Conservation (phyloP, 2,888 invertebrate genomes). For the Apeira syringaria region DNA sequence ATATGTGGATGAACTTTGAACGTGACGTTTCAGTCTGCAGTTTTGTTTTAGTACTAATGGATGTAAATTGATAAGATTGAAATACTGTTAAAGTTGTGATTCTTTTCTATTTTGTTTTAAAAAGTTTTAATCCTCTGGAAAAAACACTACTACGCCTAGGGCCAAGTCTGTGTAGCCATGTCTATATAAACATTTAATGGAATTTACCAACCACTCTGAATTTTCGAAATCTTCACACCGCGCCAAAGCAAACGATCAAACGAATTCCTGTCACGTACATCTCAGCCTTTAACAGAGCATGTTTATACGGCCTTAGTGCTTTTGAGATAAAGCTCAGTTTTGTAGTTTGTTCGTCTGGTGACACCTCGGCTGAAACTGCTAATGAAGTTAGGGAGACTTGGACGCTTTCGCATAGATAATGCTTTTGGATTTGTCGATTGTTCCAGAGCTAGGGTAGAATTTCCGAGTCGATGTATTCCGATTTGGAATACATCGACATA, state of each 20-base stretch:
- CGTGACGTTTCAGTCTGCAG: too few species aligned
- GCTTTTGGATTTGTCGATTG: conserved; percentile 24
- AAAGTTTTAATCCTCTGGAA: too few species aligned
- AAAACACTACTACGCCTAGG: too few species aligned
- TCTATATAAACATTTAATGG: conserved; percentile 19
- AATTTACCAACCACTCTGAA: conserved; percentile 17
- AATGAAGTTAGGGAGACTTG: conserved; percentile 48
- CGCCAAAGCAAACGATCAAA: conserved; percentile 31
- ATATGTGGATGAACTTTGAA: too few species aligned
- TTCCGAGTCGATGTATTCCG: too few species aligned
- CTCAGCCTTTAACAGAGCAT: conserved; percentile 3
- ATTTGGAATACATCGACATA: too few species aligned
- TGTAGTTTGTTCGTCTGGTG: conserved; percentile 1
- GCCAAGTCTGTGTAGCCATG: too few species aligned
- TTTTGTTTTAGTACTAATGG: too few species aligned
- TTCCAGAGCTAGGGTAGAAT: conserved; percentile 16
- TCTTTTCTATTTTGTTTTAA: too few species aligned
- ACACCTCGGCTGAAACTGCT: conserved; percentile 42
- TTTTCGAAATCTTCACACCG: conserved; percentile 35
- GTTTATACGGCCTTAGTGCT: conserved; percentile 10
- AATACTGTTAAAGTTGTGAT: too few species aligned
- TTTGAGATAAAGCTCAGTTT: conserved; percentile 13
- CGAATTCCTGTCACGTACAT: conserved; percentile 49
- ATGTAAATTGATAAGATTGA: too few species aligned
- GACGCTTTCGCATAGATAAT: conserved; percentile 31